Conservation (phyloP, 2,888 invertebrate species). For the Tanytarsus gracilentus region DNA sequence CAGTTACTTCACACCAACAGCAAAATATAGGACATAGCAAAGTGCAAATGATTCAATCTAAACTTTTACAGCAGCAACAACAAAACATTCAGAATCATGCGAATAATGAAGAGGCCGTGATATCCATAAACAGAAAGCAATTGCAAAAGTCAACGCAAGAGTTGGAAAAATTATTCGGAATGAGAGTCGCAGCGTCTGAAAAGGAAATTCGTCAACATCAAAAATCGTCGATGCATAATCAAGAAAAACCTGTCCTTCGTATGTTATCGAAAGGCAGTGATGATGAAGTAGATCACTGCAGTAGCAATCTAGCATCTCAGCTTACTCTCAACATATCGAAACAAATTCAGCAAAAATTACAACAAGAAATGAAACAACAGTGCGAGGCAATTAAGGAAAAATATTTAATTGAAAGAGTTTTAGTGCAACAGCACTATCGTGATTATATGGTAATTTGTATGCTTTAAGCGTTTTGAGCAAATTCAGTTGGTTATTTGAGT, state of each 20-base stretch:
- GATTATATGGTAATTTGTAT: slow-evolving; percentile 21
- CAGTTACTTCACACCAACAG: not conserved
- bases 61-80: slow-evolving; percentile 1
- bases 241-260: slow-evolving; percentile 3
- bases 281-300: slow-evolving; percentile 33
- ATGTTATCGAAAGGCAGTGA: slow-evolving; percentile 21
- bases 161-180: slow-evolving; percentile 34
- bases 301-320: slow-evolving; percentile 38
- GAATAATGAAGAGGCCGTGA: not conserved
- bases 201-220: too few species aligned
- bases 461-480: too few species aligned
- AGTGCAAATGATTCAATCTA: slow-evolving; percentile 25
- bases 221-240: not conserved
- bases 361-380: slow-evolving; percentile 44
- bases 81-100: not conserved
- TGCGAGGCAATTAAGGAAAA: slow-evolving; percentile 46
- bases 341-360: slow-evolving; percentile 44
- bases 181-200: not conserved
- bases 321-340: slow-evolving; percentile 38
- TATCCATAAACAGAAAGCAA: slow-evolving; percentile 30
- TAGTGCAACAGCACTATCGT: slow-evolving; percentile 38
- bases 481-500: too few species aligned
- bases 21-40: slow-evolving; percentile 17
- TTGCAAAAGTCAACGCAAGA: slow-evolving; percentile 32
- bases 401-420: slow-evolving; percentile 42